phyloP scores from a whole-genome alignment of 92 coral and sea anemone genomes.

The Bergia puertoricense region DNA sequence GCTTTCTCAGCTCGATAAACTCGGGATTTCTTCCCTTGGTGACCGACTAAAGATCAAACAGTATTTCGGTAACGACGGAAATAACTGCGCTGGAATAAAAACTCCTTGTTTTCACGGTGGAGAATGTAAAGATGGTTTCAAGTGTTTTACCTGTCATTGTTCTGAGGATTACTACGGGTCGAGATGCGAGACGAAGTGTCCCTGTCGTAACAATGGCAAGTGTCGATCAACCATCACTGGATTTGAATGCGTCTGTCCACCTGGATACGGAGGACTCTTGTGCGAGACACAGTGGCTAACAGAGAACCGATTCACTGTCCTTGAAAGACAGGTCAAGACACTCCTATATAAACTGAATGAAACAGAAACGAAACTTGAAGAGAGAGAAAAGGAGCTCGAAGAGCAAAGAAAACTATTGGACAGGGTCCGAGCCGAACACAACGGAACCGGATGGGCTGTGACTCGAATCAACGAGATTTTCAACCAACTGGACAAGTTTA shows the following conservation, averaged over 20 bases:
- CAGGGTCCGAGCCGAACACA: not conserved
- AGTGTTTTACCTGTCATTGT: conserved; percentile 60
- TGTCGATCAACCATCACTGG: conserved; percentile 52
- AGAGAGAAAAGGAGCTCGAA: conserved; percentile 28
- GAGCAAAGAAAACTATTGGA: conserved; percentile 21
- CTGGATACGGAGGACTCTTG: conserved; percentile 60
- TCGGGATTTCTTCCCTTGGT: conserved; percentile 61
- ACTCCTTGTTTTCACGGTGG: conserved; percentile 58
- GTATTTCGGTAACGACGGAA: conserved; percentile 54
- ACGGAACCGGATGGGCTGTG: conserved; percentile 53
- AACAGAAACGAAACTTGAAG: conserved; percentile 35
- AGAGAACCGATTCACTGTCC: conserved; percentile 47
- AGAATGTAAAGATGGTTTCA: conserved; percentile 64
- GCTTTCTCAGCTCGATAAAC: conserved; percentile 50
- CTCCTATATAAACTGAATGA: conserved; percentile 35
- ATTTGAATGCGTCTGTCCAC: conserved; percentile 57
- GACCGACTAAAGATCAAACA: conserved; percentile 65
- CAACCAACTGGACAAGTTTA: conserved; percentile 43
- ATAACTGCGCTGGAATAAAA: conserved; percentile 52
- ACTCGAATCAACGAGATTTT: conserved; percentile 56
- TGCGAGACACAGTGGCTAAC: conserved; percentile 59
- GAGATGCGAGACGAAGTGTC: conserved; percentile 58
- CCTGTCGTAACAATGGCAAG: conserved; percentile 61
- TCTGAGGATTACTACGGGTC: conserved; percentile 57
- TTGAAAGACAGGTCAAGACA: conserved; percentile 39